These are phyloP conservation scores for Platorchestia sp. DNA, from an alignment of 1,140 invertebrate species.

Conservation along the genomic window DNA sequence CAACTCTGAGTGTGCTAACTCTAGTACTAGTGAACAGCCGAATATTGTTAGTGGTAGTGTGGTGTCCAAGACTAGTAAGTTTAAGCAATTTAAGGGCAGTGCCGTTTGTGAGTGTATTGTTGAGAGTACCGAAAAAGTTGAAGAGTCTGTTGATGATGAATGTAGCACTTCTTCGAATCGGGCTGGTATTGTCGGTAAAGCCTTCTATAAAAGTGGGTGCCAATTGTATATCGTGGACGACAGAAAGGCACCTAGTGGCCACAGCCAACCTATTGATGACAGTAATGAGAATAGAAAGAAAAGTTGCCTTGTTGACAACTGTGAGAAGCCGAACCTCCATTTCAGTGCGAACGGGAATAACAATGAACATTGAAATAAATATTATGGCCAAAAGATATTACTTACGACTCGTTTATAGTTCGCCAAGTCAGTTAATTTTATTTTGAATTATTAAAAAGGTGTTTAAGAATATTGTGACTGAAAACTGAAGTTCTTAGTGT, in stretches of 20 bases:
- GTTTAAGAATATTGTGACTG: neutral
- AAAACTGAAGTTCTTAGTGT: neutral
- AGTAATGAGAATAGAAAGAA: neutral
- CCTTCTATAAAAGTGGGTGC: neutral
- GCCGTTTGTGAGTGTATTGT: constrained; percentile 1
- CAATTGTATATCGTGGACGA: neutral
- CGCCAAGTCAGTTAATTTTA: neutral
- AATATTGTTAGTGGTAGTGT: constrained; percentile 46
- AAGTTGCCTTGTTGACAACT: neutral
- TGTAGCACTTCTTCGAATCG: neutral
- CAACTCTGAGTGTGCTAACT: constrained; percentile 26
- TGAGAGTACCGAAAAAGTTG: neutral
- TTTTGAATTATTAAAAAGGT: neutral
- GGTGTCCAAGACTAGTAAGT: constrained; percentile 34
- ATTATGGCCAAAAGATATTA: neutral
- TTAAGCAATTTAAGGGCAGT: neutral
- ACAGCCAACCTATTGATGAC: neutral
- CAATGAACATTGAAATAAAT: constrained; percentile 9
- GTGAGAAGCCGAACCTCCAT: neutral
- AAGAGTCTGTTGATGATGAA: neutral
- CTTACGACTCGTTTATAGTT: neutral
- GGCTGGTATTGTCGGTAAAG: neutral
- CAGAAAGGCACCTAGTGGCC: neutral
- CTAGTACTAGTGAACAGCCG: constrained; percentile 28
- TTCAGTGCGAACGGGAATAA: constrained; percentile 25